Evolutionary conservation across 2,113 vertebrate genomes (phyloP), one percentile per base, ranked within the genome.

Genomic region (Ancistrus triradiatus): DNA sequence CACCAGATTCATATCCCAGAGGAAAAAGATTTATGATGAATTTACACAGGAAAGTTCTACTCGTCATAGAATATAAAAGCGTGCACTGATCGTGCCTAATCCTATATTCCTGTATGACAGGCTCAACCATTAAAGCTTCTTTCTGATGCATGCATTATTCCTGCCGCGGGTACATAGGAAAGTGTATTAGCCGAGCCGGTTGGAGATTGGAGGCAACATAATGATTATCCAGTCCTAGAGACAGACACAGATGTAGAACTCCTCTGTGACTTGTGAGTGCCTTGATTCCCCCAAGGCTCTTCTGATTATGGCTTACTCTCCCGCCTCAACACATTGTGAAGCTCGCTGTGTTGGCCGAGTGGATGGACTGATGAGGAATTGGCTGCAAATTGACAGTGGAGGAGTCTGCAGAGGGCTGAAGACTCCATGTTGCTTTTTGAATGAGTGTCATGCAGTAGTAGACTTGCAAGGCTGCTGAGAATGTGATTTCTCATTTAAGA

Each of bases 281-380:
- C 42, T n/a, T 10, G 6, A 28, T 50, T 24, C 44, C 51, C 58
- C 47, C 61, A 46, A 47, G 56, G 63, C 24, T 62, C 22, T 6
- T 14, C 28, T 57, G 52, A 66, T 66, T 62, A 70, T 43, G 38
- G 38, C 55, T 17, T 59, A 9, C 56, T 59, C 48, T 17, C 55
- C 56, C 35, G 43, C 19, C 18, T 47, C 53, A 35, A 17, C 31
- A 17, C 63, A n/a, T 47, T 24, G 59, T 67, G 58, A 21, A 18
- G 28, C 17, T n/a, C 28, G 31, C 35, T 37, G 38, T 21, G 46
- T 24, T 47, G 40, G 53, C 40, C 28, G 9, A 55, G 31, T 50
- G 43, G 24, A 59, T 49, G 10, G 6, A 6, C 47, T 8, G 46
- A 18, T 49, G 21, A 61, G 21, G 58, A 63, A 67, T 51, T 38